Conservation (phyloP, 2,888 invertebrate genomes). For the Drosophila kuntzei region DNA sequence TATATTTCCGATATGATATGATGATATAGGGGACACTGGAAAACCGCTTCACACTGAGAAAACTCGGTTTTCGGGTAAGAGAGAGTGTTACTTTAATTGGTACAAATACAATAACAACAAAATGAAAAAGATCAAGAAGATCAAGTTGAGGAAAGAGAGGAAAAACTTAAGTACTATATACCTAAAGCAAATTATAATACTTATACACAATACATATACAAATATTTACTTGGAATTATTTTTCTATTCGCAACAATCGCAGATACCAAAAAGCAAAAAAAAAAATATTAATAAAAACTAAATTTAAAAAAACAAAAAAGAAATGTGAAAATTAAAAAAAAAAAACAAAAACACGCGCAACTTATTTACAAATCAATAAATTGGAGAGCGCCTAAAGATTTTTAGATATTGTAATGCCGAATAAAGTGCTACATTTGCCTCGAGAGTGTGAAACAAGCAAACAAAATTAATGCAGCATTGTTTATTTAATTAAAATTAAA, state of each 20-base stretch:
- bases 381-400: constrained; percentile 64
- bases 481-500: constrained; percentile 49
- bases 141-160: neutral
- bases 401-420: constrained; percentile 70
- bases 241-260: constrained; percentile 78
- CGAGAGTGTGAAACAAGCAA: constrained; percentile 35
- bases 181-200: constrained; percentile 70
- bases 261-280: constrained; percentile 48
- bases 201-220: constrained; percentile 75
- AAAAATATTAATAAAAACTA: constrained; percentile 25
- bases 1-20: constrained; percentile 47
- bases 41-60: constrained; percentile 32
- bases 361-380: constrained; percentile 68
- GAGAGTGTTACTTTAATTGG: constrained; percentile 70
- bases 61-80: constrained; percentile 17
- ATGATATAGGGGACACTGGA: constrained; percentile 27
- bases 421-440: constrained; percentile 54
- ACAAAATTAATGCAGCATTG: constrained; percentile 43
- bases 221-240: constrained; percentile 79
- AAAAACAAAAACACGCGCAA: constrained; percentile 50
- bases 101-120: constrained; percentile 77
- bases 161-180: constrained; percentile 65
- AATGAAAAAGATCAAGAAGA: neutral
- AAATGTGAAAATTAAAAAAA: constrained; percentile 25
- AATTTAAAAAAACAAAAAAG: constrained; percentile 19